Percentiles rank a stretch among this genome's conserved stretches.
Conservation (phyloP, 2,797 vertebrate species). For the Gambusia yucatana region DNA sequence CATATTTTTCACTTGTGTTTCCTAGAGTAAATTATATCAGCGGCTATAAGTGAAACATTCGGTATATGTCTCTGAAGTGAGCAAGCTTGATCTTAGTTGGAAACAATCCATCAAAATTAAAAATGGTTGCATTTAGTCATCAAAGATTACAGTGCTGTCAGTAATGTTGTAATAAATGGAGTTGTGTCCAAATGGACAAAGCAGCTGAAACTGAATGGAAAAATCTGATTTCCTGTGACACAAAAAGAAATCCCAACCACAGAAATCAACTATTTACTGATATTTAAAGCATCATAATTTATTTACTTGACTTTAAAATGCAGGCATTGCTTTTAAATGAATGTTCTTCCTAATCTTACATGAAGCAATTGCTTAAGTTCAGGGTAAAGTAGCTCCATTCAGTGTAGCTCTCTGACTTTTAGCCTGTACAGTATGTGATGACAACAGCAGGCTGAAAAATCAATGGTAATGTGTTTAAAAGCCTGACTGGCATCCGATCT, state of each 20-base stretch:
- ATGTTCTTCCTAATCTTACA: background rate
- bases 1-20: background rate
- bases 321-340: background rate
- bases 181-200: background rate
- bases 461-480: constrained; percentile 67
- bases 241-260: background rate
- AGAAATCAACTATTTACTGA: background rate
- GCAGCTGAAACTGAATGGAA: background rate
- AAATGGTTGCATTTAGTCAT: constrained; percentile 1
- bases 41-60: background rate
- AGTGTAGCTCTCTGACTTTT: constrained; percentile 21
- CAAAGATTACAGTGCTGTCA: background rate
- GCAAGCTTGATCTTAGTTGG: background rate
- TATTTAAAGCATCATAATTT: background rate
- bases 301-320: background rate
- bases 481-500: constrained; percentile 40
- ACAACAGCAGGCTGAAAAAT: constrained; percentile 60
- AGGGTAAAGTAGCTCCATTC: background rate
- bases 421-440: constrained; percentile 44
- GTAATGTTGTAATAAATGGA: background rate
- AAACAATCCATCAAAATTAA: background rate
- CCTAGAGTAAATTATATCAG: background rate
- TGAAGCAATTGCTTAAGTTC: constrained; percentile 5
- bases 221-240: background rate
- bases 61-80: background rate